Conservation (phyloP, 1,140 invertebrate species). For the Papilio polytes region DNA sequence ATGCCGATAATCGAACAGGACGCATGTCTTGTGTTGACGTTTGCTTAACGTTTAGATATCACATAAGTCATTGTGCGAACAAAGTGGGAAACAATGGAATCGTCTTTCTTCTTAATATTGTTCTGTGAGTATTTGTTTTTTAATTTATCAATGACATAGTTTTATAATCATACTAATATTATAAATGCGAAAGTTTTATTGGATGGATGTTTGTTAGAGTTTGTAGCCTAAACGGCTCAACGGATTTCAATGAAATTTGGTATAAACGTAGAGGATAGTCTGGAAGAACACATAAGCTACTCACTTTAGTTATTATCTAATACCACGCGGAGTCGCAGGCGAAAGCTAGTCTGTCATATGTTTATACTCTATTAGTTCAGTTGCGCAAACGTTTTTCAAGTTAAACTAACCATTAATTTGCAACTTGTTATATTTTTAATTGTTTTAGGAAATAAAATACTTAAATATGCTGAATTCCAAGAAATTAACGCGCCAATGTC, state of each 20-base stretch:
- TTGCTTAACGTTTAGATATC: neutral
- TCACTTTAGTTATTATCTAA: too few relatives aligned
- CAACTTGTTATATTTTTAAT: neutral
- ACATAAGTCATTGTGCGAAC: neutral
- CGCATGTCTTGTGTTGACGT: constrained; percentile 29
- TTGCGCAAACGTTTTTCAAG: constrained; percentile 1
- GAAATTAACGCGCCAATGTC: too few relatives aligned
- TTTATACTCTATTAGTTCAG: neutral
- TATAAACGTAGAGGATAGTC: too few relatives aligned
- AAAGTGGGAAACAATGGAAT: constrained; percentile 52
- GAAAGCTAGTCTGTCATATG: constrained; percentile 1
- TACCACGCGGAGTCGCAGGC: too few relatives aligned
- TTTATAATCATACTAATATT: too few relatives aligned
- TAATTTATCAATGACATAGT: constrained; percentile 20
- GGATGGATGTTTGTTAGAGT: too few relatives aligned
- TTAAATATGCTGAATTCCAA: too few relatives aligned
- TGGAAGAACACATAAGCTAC: too few relatives aligned
- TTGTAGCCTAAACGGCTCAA: too few relatives aligned
- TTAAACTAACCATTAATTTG: neutral
- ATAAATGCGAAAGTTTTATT: too few relatives aligned
- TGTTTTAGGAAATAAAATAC: too few relatives aligned
- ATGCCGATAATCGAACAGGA: neutral
- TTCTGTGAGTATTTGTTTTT: constrained; percentile 56
- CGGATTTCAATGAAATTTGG: too few relatives aligned
- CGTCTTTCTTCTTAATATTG: constrained; percentile 49